Conservation (phyloP, 2,113 vertebrate species). For the Amazona vittata region DNA sequence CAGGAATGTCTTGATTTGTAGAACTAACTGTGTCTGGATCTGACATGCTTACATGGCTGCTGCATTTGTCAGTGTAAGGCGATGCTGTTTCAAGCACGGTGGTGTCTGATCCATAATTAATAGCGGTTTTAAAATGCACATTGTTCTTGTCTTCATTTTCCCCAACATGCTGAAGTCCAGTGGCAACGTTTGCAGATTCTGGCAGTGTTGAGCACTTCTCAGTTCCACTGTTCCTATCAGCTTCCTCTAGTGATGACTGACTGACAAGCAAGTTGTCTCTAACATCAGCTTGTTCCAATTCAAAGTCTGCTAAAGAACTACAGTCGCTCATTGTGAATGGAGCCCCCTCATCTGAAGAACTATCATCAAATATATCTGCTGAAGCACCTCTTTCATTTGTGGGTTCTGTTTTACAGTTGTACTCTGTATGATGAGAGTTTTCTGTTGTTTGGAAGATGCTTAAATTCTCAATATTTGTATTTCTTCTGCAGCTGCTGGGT, state of each 20-base stretch:
- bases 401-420: background rate
- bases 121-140: background rate
- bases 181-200: background rate
- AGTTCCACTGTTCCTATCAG: background rate
- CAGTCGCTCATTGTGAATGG: conserved; percentile 74
- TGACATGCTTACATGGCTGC: fast-evolving
- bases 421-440: background rate
- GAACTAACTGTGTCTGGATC: background rate
- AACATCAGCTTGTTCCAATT: background rate
- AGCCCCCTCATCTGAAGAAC: conserved; percentile 65
- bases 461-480: background rate
- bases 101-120: background rate
- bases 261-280: background rate
- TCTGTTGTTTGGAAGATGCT: background rate
- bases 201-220: background rate
- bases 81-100: background rate
- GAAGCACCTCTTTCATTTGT: background rate
- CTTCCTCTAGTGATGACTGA: fast-evolving
- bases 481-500: background rate
- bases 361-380: background rate
- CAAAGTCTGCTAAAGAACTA: conserved; percentile 25
- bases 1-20: background rate
- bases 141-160: background rate
- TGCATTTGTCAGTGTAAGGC: fast-evolving
- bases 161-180: background rate